Conservation (phyloP, 2,888 invertebrate species). For the Metellina segmentata region DNA sequence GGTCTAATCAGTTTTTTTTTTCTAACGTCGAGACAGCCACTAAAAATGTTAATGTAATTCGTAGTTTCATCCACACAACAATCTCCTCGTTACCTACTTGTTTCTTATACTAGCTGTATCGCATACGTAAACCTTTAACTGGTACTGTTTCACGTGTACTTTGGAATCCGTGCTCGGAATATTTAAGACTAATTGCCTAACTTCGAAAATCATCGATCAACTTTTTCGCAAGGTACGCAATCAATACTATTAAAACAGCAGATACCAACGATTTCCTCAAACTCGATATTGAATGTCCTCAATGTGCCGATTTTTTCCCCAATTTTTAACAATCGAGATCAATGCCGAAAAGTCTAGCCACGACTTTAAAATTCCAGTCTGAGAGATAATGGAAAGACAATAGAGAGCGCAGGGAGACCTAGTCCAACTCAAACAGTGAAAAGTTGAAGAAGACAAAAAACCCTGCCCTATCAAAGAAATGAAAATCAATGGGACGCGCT, state of each 20-base stretch:
- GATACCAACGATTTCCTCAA: not conserved
- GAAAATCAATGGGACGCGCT: conserved; percentile 31
- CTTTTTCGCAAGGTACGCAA: not conserved
- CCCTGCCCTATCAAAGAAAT: conserved; percentile 27
- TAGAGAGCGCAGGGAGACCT: not conserved
- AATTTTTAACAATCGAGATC: not conserved
- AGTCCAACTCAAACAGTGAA: not conserved
- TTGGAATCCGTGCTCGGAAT: too few relatives aligned
- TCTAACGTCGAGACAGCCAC: too few relatives aligned
- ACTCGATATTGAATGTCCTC: not conserved
- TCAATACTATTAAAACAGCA: not conserved
- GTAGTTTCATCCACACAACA: too few relatives aligned
- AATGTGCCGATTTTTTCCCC: not conserved
- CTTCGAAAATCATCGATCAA: not conserved
- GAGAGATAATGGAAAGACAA: conserved; percentile 24
- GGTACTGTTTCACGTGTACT: too few relatives aligned
- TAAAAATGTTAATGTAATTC: too few relatives aligned
- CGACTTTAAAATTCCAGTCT: not conserved
- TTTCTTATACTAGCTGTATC: too few relatives aligned
- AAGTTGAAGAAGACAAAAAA: not conserved
- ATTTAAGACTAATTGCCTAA: too few relatives aligned
- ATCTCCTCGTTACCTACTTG: too few relatives aligned
- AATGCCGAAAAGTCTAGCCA: not conserved
- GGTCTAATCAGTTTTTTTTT: too few relatives aligned
- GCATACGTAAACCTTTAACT: too few relatives aligned